Conservation (phyloP, 2,797 vertebrate genomes). For the Lemur catta region DNA sequence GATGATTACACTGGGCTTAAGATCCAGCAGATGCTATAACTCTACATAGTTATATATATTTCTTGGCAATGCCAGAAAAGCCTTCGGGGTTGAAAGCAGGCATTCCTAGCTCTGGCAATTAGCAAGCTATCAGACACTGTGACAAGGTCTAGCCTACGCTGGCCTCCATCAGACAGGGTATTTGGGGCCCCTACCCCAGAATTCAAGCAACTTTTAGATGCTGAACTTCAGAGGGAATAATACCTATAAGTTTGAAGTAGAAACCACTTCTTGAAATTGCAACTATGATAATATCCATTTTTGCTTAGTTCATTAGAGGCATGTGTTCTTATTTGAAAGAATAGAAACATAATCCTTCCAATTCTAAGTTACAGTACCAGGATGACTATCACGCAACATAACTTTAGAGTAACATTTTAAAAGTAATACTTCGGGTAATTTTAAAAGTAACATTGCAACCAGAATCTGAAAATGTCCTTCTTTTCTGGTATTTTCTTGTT, state of each 20-base stretch:
- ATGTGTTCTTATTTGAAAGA: neutral
- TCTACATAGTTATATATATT: neutral
- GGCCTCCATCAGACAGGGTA: neutral
- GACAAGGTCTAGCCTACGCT: neutral
- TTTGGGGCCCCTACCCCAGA: neutral
- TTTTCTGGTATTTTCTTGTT: neutral
- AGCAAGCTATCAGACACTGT: neutral
- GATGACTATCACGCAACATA: neutral
- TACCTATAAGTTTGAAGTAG: neutral
- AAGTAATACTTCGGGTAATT: neutral
- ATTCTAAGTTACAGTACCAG: neutral
- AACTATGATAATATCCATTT: neutral
- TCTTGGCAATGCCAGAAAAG: neutral
- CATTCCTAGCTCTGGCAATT: neutral
- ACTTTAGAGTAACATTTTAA: neutral
- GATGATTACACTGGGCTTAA: neutral
- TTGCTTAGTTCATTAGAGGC: neutral
- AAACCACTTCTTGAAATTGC: conserved; percentile 31
- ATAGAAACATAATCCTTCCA: neutral
- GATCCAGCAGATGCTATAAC: neutral
- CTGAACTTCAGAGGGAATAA: neutral
- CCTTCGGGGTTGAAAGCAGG: neutral
- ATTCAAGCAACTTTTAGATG: conserved; percentile 1
- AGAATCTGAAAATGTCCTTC: neutral
- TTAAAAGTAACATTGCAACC: neutral